A percentile compares a stretch with the other conserved stretches of the same genome.
These are phyloP conservation scores for Chloropsis hardwickii DNA, from an alignment of 2,113 vertebrate species.

Conservation along the genomic window DNA sequence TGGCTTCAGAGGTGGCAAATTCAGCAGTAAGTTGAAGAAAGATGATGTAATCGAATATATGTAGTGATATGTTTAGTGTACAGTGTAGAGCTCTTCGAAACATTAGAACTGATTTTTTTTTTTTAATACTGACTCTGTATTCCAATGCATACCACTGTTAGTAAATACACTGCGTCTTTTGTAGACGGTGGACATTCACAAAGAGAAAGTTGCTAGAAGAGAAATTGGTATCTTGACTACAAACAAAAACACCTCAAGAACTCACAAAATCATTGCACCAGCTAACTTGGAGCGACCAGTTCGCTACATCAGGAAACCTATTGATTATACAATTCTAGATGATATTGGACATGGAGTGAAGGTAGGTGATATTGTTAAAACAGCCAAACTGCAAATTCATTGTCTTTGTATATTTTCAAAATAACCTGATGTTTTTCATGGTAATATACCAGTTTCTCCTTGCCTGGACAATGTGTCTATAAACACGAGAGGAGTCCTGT, in stretches of 20 bases:
- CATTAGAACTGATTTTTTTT: background rate
- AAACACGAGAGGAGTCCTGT: background rate
- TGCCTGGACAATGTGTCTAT: background rate
- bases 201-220: conserved; percentile 98
- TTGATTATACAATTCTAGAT: conserved; percentile 97
- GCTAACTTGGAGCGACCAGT: conserved; percentile 97
- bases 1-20: background rate
- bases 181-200: conserved; percentile 99
- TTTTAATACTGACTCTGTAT: conserved; percentile 43
- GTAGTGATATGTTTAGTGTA: conserved; percentile 8
- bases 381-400: conserved; percentile 35
- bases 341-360: conserved; percentile 99
- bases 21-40: background rate
- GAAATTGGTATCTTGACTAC: conserved; percentile 99
- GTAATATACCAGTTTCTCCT: conserved; percentile 39
- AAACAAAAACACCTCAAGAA: conserved; percentile 99
- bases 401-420: conserved; percentile 60
- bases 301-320: conserved; percentile 97
- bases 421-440: conserved; percentile 8
- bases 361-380: conserved; percentile 77
- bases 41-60: background rate
- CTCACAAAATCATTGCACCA: conserved; percentile 98
- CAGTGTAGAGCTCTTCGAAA: background rate
- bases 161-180: conserved; percentile 72
- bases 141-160: conserved; percentile 53